phyloP scores from a whole-genome alignment of 2,113 vertebrate species.

The Chaetops frenatus region DNA sequence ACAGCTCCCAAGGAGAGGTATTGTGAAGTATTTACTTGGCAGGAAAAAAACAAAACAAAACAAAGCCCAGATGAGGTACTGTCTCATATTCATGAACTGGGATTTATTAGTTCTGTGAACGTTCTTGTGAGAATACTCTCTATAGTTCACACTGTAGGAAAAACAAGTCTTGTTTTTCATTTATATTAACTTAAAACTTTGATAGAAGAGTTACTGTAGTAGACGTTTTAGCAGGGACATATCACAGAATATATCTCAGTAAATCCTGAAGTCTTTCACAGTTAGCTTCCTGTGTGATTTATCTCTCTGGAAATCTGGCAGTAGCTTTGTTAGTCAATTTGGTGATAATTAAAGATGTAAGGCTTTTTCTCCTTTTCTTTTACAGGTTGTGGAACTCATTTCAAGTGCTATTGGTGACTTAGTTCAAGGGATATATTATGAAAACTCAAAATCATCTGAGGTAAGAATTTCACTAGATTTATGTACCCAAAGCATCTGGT shows the following conservation, averaged over 20 bases:
- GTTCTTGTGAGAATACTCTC: conserved; percentile 48
- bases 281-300: background rate
- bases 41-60: conserved; percentile 57
- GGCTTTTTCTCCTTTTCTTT: conserved; percentile 13
- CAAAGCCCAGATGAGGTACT: conserved; percentile 60
- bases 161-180: conserved; percentile 44
- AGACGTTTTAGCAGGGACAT: background rate
- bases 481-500: background rate
- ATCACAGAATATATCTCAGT: background rate
- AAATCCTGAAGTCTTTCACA: conserved; percentile 5
- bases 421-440: conserved; percentile 92
- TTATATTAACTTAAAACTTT: conserved; percentile 50
- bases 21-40: conserved; percentile 57
- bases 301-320: background rate
- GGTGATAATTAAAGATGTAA: background rate
- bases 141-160: conserved; percentile 31
- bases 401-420: conserved; percentile 95
- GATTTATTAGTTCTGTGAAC: conserved; percentile 46
- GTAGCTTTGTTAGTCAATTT: background rate
- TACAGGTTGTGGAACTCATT: conserved; percentile 92
- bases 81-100: conserved; percentile 66
- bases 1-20: conserved; percentile 59
- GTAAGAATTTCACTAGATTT: conserved; percentile 67
- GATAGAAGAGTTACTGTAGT: background rate
- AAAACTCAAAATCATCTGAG: conserved; percentile 79